Evolutionary conservation across 1,140 invertebrate species (phyloP), one percentile per base, ranked within the genome.

Genomic region (Rhopalosiphum padi): DNA sequence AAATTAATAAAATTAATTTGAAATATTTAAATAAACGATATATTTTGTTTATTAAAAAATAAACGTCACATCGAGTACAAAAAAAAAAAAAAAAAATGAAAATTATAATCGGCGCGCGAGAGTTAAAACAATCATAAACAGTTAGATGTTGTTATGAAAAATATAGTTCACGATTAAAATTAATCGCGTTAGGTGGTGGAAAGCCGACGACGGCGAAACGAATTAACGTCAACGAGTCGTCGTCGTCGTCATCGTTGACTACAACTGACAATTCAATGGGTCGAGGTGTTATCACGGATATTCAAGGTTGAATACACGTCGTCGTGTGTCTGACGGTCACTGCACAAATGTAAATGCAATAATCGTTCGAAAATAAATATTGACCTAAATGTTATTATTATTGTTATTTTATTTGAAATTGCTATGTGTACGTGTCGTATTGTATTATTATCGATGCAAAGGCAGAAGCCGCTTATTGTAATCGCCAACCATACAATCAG

Each of bases 331-430:
- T 1, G 30, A 18, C 60, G n/a, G n/a, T 77, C 15, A 77, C 15
- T n/a, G 60, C 15, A 77, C 30, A n/a, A 18, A 77, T n/a, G 30
- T n/a, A 18, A 51, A 30, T n/a, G 60, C 30, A 77, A 77, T 77
- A 77, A 35, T 15, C 30, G 30, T 77, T 77, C 15, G n/a, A n/a
- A 77, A n/a, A n/a, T n/a, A 77, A 21, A 15, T 77, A n/a, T 77
- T 77, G 60, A 77, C 60, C 60, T 77, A 77, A n/a, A 77, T n/a
- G n/a, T 77, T 68, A n/a, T 68, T 68, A 68, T 68, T 68, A 18
- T 68, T 68, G 30, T n/a, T 68, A n/a, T 68, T 51, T 51, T 18
- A n/a, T 68, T n/a, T 68, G 60, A 68, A 68, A 68, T 18, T 0
- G 15, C 60, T 68, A 68, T 30, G 9, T 46, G 9, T 41, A 46